Percentiles rank a stretch among this genome's conserved stretches.
Conservation (phyloP, 2,888 invertebrate genomes). For the Tachina fera region DNA sequence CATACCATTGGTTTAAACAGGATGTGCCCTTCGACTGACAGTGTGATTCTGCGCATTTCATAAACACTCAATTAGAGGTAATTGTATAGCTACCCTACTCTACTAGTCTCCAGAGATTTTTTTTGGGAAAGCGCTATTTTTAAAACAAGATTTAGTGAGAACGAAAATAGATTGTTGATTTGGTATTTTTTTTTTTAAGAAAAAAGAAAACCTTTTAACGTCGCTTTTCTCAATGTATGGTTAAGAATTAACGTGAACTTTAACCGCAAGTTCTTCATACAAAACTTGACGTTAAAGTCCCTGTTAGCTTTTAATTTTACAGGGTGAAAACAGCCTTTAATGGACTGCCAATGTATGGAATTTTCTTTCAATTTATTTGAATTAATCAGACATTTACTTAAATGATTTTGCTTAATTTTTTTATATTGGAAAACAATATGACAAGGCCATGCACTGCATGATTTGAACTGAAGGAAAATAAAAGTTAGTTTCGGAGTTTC, state of each 20-base stretch:
- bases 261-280: too few species aligned
- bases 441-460: too few species aligned
- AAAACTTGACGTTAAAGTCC: too few species aligned
- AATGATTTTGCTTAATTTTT: neutral
- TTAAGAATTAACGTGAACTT: too few species aligned
- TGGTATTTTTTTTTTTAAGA: neutral
- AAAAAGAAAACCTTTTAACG: neutral
- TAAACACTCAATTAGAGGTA: constrained; percentile 70
- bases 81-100: constrained; percentile 29
- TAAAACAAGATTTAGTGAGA: neutral
- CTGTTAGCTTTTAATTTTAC: too few species aligned
- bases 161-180: constrained; percentile 1
- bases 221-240: too few species aligned
- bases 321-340: too few species aligned
- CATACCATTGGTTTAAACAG: constrained; percentile 70
- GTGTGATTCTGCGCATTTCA: constrained; percentile 72
- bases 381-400: neutral
- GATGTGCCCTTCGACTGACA: constrained; percentile 48
- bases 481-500: too few species aligned
- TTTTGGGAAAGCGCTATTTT: neutral
- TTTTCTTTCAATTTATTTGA: neutral
- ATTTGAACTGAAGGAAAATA: too few species aligned
- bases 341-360: neutral
- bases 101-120: constrained; percentile 36
- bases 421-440: neutral